These are phyloP conservation scores for Arctocebus calabarensis DNA, from an alignment of 2,797 vertebrate species.

Conservation along the genomic window DNA sequence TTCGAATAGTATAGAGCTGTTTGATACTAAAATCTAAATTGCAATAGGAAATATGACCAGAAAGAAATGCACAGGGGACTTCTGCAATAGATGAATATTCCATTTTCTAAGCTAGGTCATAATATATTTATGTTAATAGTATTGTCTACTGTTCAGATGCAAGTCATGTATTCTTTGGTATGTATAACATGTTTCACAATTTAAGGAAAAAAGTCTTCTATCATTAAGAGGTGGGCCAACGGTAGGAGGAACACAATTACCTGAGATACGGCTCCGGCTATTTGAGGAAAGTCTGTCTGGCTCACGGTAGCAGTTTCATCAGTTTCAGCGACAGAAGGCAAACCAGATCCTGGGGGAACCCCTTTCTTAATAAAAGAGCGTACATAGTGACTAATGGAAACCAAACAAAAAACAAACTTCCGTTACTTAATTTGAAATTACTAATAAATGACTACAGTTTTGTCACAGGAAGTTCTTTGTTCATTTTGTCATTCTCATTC, in stretches of 20 bases:
- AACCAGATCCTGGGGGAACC: constrained; percentile 67
- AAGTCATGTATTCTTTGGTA: neutral
- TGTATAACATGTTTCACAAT: neutral
- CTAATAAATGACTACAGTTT: neutral
- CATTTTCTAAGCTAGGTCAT: neutral
- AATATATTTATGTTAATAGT: neutral
- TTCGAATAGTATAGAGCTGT: neutral
- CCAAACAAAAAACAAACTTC: constrained; percentile 10
- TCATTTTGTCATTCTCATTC: neutral
- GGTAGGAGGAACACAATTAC: constrained; percentile 83
- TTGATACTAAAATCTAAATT: neutral
- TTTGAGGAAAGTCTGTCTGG: constrained; percentile 70
- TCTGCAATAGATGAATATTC: neutral
- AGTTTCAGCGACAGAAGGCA: constrained; percentile 89
- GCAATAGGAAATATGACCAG: neutral
- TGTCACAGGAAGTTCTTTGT: neutral
- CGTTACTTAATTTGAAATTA: neutral
- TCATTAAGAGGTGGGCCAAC: neutral
- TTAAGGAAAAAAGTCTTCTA: neutral
- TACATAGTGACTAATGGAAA: constrained; percentile 75
- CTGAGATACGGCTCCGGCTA: constrained; percentile 78
- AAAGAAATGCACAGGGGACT: neutral
- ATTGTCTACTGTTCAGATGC: neutral
- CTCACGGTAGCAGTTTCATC: constrained; percentile 85
- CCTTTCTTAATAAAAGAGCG: constrained; percentile 82